phyloP scores from a whole-genome alignment of 2,797 vertebrate species.

The Mus spretus region DNA sequence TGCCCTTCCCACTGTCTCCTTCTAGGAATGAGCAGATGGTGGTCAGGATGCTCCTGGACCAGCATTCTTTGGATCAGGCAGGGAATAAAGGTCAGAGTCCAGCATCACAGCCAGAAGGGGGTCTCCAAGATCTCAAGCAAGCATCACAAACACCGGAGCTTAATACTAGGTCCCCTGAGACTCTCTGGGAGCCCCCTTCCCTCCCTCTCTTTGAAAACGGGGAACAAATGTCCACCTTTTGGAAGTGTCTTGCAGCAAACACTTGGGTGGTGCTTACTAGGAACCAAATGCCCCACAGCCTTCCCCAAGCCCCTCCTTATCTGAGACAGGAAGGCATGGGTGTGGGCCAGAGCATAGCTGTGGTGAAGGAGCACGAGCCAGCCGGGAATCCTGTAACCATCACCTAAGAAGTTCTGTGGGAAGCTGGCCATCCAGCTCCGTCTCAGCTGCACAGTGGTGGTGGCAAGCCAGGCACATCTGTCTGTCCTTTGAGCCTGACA shows the following conservation, averaged over 20 bases:
- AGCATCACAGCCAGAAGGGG: rapidly evolving
- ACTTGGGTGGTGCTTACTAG: background rate
- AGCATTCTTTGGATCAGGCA: background rate
- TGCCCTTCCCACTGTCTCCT: background rate
- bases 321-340: background rate
- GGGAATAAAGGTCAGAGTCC: background rate
- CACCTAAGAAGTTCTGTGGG: background rate
- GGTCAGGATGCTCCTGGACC: no score
- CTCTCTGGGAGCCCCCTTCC: background rate
- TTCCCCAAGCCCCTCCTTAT: background rate
- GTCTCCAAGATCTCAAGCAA: background rate
- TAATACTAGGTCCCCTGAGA: background rate
- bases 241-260: background rate
- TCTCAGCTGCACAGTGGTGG: background rate
- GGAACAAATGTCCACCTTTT: conserved; percentile 57
- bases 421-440: background rate
- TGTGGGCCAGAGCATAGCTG: background rate
- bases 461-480: background rate
- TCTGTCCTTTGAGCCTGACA: background rate
- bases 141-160: no score
- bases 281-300: background rate
- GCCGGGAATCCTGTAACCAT: background rate
- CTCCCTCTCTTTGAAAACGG: background rate
- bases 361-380: rapidly evolving
- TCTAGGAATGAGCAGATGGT: background rate